phyloP scores from a whole-genome alignment of 2,888 invertebrate genomes.

The Habrosyne pyritoides region DNA sequence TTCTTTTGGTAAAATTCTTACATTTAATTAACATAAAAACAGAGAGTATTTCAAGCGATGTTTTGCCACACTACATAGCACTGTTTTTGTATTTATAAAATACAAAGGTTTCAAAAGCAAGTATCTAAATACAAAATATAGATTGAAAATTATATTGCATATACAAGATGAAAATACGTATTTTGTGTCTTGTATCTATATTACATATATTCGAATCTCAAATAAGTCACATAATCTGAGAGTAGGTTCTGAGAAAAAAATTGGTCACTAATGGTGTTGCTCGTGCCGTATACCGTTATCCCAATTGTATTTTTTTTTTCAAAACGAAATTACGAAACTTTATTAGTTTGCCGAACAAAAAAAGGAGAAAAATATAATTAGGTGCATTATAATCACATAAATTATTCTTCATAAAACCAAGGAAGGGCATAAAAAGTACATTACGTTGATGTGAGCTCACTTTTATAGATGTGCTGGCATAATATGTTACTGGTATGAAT shows the following conservation, averaged over 20 bases:
- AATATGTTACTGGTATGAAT: background rate
- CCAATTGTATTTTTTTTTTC: slow-evolving; percentile 37
- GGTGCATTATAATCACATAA: slow-evolving; percentile 64
- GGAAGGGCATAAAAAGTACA: slow-evolving; percentile 62
- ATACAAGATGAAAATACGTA: too few species aligned
- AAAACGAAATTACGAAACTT: slow-evolving; percentile 37
- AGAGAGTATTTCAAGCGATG: too few species aligned
- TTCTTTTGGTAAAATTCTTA: too few species aligned
- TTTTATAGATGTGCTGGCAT: background rate
- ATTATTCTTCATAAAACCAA: slow-evolving; percentile 57
- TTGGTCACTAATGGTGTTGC: slow-evolving; percentile 35
- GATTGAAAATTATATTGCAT: too few species aligned
- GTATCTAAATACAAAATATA: too few species aligned
- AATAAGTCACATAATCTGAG: too few species aligned
- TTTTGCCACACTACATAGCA: too few species aligned
- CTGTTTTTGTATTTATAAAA: too few species aligned
- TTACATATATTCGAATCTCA: too few species aligned
- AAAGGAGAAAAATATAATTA: slow-evolving; percentile 50
- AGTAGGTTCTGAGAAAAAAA: slow-evolving; percentile 36
- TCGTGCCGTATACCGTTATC: slow-evolving; percentile 28
- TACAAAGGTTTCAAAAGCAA: too few species aligned
- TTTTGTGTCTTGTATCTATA: too few species aligned
- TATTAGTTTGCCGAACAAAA: slow-evolving; percentile 46
- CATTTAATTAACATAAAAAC: too few species aligned
- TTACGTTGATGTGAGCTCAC: slow-evolving; percentile 52